A percentile compares a stretch with the other conserved stretches of the same genome.
Conservation (phyloP, 2,888 invertebrate species). For the Hypena proboscidalis region DNA sequence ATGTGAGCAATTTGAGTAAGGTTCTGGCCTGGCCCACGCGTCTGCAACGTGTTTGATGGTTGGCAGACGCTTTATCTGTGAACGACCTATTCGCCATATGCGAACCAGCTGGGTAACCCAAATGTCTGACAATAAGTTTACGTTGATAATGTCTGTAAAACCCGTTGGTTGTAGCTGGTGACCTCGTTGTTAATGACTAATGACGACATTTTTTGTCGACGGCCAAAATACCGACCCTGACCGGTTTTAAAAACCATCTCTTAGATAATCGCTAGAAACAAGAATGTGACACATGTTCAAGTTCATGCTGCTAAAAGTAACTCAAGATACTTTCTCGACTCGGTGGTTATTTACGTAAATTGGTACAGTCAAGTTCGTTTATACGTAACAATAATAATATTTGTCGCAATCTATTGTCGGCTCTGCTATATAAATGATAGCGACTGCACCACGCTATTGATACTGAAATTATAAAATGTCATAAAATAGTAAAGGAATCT, state of each 20-base stretch:
- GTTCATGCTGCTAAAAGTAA: not conserved
- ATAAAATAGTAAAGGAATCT: too few species aligned
- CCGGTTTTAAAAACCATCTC: slow-evolving; percentile 34
- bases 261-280: slow-evolving; percentile 23
- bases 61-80: slow-evolving; percentile 44
- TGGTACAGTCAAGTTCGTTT: too few species aligned
- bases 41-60: slow-evolving; percentile 18
- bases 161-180: slow-evolving; percentile 50
- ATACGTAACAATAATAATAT: too few species aligned
- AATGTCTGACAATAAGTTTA: slow-evolving; percentile 48
- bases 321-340: not conserved
- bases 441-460: too few species aligned
- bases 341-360: too few species aligned
- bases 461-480: too few species aligned
- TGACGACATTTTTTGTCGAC: slow-evolving; percentile 59
- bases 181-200: slow-evolving; percentile 65
- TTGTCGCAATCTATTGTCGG: too few species aligned
- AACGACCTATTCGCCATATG: slow-evolving; percentile 53
- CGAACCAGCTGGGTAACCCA: slow-evolving; percentile 62
- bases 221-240: slow-evolving; percentile 54
- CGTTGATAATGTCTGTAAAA: slow-evolving; percentile 2
- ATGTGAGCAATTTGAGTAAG: slow-evolving; percentile 7
- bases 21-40: too few species aligned
- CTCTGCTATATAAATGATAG: too few species aligned
- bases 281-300: slow-evolving; percentile 10